Conservation (phyloP, 2,888 invertebrate genomes). For the Carcina quercana region DNA sequence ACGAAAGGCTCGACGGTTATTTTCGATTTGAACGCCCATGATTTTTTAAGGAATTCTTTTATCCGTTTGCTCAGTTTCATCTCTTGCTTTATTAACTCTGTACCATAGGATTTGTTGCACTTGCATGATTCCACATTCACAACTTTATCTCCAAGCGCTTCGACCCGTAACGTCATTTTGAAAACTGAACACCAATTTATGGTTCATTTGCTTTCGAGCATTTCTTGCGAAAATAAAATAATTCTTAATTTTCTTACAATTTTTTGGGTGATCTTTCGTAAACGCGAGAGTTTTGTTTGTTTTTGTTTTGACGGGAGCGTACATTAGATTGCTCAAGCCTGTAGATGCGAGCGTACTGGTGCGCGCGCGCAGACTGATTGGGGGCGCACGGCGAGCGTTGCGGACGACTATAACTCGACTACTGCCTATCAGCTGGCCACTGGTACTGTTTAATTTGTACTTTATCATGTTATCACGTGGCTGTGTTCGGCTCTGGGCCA, state of each 20-base stretch:
- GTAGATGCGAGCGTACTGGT: constrained; percentile 24
- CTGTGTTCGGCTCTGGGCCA: constrained; percentile 27
- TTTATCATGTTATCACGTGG: constrained; percentile 63
- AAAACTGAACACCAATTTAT: constrained; percentile 36
- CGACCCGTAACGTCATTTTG: constrained; percentile 69
- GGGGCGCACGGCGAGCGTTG: constrained; percentile 45
- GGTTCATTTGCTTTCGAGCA: constrained; percentile 48
- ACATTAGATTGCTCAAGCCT: constrained; percentile 3
- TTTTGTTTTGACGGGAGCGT: constrained; percentile 12
- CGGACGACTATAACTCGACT: constrained; percentile 36
- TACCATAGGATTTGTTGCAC: constrained; percentile 41
- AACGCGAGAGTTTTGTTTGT: not conserved
- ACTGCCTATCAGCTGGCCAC: constrained; percentile 59
- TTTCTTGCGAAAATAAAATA: too few species aligned
- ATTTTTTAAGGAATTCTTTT: constrained; percentile 51
- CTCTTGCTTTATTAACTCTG: constrained; percentile 45
- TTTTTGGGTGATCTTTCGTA: constrained; percentile 12
- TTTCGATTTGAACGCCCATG: constrained; percentile 57
- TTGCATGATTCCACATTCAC: constrained; percentile 56
- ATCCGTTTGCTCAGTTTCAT: constrained; percentile 47
- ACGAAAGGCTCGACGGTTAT: constrained; percentile 81
- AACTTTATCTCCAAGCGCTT: constrained; percentile 60
- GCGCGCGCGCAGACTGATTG: constrained; percentile 44
- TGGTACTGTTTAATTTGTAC: constrained; percentile 63
- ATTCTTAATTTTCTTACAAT: constrained; percentile 1